Evolutionary conservation across 2,113 vertebrate species (phyloP).

Genomic region (Heterochromis multidens): DNA sequence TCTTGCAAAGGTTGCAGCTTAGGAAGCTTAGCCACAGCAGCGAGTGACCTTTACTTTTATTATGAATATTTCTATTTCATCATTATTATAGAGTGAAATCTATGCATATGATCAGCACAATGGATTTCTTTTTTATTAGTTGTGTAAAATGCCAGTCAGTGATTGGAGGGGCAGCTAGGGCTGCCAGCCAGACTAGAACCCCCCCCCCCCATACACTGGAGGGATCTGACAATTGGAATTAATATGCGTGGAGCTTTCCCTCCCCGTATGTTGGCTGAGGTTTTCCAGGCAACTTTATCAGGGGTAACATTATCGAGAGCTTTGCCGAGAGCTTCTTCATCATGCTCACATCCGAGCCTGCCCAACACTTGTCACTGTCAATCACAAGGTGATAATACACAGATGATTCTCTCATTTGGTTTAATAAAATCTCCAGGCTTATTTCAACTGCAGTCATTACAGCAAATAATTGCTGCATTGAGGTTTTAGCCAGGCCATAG

Average conservation of each 20-base stretch:
- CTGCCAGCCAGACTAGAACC: slow-evolving; percentile 58
- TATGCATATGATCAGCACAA: slow-evolving; percentile 84
- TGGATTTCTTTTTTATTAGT: slow-evolving; percentile 87
- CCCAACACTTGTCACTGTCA: slow-evolving; percentile 99
- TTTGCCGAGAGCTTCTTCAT: slow-evolving; percentile 91
- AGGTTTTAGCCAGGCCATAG: slow-evolving; percentile 92
- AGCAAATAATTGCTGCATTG: slow-evolving; percentile 94
- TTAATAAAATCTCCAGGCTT: slow-evolving; percentile 99
- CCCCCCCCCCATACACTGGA: slow-evolving; percentile 15
- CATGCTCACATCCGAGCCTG: slow-evolving; percentile 86
- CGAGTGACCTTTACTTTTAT: slow-evolving; percentile 98
- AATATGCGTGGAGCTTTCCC: slow-evolving; percentile 84
- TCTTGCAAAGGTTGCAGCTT: slow-evolving; percentile 92
- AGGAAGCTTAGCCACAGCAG: slow-evolving; percentile 90
- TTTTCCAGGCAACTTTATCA: slow-evolving; percentile 93
- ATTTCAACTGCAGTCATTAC: slow-evolving; percentile 98
- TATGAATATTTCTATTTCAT: slow-evolving; percentile 93
- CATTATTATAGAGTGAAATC: slow-evolving; percentile 82
- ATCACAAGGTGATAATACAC: slow-evolving; percentile 98
- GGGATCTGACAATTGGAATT: slow-evolving; percentile 83
- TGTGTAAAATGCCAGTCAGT: slow-evolving; percentile 88
- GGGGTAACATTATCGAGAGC: slow-evolving; percentile 97
- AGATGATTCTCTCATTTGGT: slow-evolving; percentile 99
- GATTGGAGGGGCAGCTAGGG: slow-evolving; percentile 69
- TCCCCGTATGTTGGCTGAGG: slow-evolving; percentile 87